Evolutionary conservation across 1,140 invertebrate species (phyloP).

Genomic region (Drosophila eugracilis): DNA sequence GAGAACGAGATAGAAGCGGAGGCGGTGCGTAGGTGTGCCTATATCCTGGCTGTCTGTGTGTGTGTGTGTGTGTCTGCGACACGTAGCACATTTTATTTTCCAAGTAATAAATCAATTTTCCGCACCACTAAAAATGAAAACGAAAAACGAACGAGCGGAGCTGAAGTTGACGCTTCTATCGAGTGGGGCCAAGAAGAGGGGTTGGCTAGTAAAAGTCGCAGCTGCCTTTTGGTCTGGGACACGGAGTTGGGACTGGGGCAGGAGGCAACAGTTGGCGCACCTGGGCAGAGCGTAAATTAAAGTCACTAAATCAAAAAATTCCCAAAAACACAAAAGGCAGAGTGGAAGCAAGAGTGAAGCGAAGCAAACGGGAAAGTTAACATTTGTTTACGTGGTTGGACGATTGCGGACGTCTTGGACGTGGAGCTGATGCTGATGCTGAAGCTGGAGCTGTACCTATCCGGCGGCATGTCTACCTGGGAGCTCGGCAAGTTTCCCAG

Average conservation of each 20-base stretch:
- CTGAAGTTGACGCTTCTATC: constrained; percentile 75
- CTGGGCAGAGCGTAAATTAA: constrained; percentile 83
- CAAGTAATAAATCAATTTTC: constrained; percentile 85
- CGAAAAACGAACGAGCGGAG: constrained; percentile 62
- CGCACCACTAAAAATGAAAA: constrained; percentile 84
- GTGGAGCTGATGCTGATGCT: constrained; percentile 11
- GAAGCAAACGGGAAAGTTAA: constrained; percentile 77
- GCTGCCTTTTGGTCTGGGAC: constrained; percentile 26
- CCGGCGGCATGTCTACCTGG: constrained; percentile 34
- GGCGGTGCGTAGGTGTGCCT: constrained; percentile 47
- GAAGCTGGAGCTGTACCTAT: constrained; percentile 30
- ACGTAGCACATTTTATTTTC: constrained; percentile 84
- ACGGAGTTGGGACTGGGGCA: neutral
- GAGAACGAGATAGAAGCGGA: neutral
- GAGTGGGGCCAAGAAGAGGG: constrained; percentile 57
- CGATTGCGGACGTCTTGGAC: constrained; percentile 58
- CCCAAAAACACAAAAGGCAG: constrained; percentile 43
- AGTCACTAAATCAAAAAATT: constrained; percentile 84
- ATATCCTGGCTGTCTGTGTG: constrained; percentile 16
- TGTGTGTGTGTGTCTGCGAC: constrained; percentile 68
- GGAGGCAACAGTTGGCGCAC: constrained; percentile 71
- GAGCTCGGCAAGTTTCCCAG: constrained; percentile 43
- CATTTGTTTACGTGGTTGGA: constrained; percentile 80
- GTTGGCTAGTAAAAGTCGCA: constrained; percentile 32
- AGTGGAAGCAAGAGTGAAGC: constrained; percentile 47